Conservation (phyloP, 2,888 invertebrate species). For the Opisthograptis luteolata region DNA sequence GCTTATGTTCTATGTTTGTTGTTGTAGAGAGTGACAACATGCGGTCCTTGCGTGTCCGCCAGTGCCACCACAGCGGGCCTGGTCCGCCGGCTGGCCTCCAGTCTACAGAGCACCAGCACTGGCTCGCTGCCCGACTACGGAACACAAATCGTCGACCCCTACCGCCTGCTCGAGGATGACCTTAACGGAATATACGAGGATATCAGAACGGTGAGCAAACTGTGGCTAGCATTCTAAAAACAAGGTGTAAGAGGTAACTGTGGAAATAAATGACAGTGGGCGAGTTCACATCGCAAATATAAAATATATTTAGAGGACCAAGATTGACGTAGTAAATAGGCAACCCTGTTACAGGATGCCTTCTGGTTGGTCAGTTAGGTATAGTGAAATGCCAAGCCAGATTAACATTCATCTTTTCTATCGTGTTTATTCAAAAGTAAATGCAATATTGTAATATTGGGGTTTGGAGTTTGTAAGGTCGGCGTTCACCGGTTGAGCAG, state of each 20-base stretch:
- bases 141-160: slow-evolving; percentile 91
- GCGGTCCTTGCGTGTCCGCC: slow-evolving; percentile 69
- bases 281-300: too few relatives aligned
- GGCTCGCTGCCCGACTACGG: slow-evolving; percentile 91
- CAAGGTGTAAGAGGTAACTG: too few relatives aligned
- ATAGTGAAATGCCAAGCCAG: too few relatives aligned
- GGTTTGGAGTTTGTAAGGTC: too few relatives aligned
- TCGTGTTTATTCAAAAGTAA: too few relatives aligned
- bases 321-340: too few relatives aligned
- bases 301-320: too few relatives aligned
- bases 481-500: too few relatives aligned
- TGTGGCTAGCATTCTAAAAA: neutral
- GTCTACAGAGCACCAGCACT: slow-evolving; percentile 91
- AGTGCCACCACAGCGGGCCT: slow-evolving; percentile 61
- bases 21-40: slow-evolving; percentile 75
- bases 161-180: slow-evolving; percentile 93
- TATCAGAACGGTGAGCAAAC: slow-evolving; percentile 89
- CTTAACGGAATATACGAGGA: slow-evolving; percentile 93
- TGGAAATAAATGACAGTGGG: neutral
- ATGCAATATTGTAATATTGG: too few relatives aligned
- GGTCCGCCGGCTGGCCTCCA: slow-evolving; percentile 82
- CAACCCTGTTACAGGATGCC: too few relatives aligned
- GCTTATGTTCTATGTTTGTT: slow-evolving; percentile 11
- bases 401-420: too few relatives aligned
- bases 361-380: too few relatives aligned